Conservation (phyloP, 2,888 invertebrate species). For the Frankliniella intonsa region DNA sequence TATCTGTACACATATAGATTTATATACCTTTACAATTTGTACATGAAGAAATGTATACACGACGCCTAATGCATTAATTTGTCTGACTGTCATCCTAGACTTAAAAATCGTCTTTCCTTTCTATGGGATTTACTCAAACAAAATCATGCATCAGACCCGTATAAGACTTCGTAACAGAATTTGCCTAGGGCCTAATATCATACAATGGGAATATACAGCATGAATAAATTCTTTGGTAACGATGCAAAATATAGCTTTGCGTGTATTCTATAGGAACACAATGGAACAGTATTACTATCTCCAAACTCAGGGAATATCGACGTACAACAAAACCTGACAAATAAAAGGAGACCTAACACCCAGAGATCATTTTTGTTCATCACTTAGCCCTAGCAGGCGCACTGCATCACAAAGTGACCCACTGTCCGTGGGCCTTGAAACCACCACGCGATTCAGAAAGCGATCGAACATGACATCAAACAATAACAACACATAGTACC, state of each 20-base stretch:
- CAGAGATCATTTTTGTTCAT: constrained; percentile 15
- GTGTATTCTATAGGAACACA: constrained; percentile 14
- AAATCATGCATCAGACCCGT: neutral
- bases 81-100: neutral
- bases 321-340: neutral
- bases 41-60: neutral
- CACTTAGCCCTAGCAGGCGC: neutral
- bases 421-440: neutral
- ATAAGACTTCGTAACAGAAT: neutral
- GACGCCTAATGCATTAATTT: neutral
- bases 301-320: neutral
- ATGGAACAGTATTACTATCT: neutral
- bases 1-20: constrained; percentile 7
- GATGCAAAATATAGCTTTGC: neutral
- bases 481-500: constrained; percentile 4
- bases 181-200: constrained; percentile 25
- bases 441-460: constrained; percentile 4
- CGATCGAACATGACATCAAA: constrained; percentile 1
- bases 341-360: neutral
- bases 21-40: neutral
- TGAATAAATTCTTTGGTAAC: constrained; percentile 24
- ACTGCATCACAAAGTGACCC: neutral
- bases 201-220: constrained; percentile 3
- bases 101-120: too few species aligned
- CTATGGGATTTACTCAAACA: too few species aligned